Evolutionary conservation across 2,113 vertebrate genomes (phyloP), one percentile per base, ranked within the genome.

Genomic region (Vimba vimba): DNA sequence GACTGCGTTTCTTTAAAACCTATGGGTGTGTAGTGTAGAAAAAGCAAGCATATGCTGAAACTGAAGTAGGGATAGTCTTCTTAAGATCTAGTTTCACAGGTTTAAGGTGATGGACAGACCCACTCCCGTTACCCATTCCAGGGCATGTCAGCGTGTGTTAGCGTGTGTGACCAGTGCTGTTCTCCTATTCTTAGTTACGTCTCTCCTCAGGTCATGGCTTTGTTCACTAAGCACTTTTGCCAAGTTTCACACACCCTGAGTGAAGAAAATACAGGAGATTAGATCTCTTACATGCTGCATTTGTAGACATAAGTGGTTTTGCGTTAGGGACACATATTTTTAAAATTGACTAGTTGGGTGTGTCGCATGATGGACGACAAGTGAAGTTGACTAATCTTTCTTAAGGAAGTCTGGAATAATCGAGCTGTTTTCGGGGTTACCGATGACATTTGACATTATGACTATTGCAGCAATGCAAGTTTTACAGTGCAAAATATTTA

Each of bases 171-270:
- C 36, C 5, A 52, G 17, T 77, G 71, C 25, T 77, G 86, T 57
- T 85, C 88, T 50, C 85, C 62, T 91, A 59, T 88, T 81, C 55
- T 55, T 52, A 23, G 81, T 47, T 50, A 21, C 10, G 10, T 60
- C 69, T 78, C 60, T n/a, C 71, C 47, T 25, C n/a, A 7, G 73
- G 59, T 82, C 68, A 27, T 30, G 25, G 69, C 66, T 47, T 80
- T 47, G 43, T 57, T 55, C 21, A 76, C 71, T 66, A 71, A 33
- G 83, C 87, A 77, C 39, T 81, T 64, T 43, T 47, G 25, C 47
- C 15, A 2, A 12, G 79, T 47, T 81, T 68, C 39, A 81, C 79
- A 68, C 45, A 81, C 9, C 60, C 60, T 15, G 59, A 81, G 60
- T 47, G 4, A 47, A 81, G 17, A 64, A 80, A 64, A 64, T 21